Base-by-base conservation (phyloP, 1,140 invertebrate species). In the Hyposmocoma kahamanoa region DNA sequence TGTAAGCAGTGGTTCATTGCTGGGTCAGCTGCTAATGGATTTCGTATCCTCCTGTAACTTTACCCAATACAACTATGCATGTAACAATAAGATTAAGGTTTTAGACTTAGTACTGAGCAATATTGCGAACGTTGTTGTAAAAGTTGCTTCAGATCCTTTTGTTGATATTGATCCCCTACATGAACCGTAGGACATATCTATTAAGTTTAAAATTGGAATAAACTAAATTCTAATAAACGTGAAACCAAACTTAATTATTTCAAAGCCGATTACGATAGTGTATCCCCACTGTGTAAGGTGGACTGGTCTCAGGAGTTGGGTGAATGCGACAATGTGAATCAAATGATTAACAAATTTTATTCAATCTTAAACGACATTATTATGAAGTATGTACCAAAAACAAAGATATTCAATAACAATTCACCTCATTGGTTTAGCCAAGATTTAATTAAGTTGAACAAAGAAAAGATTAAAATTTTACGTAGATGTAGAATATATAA, bases 21-120 rank as follows among this genome's bases (percentile, higher is more conserved):
- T 47, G 5, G 17, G 6, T 3, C 28, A 46, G 9, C 11, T 32
- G 32, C n/a, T 46, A n/a, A 39, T 47, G 2, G 42, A 47, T 36
- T 55, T 48, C 17, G 11, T 39, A 9, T 42, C 28, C 2, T 26
- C 57, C 0, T 53, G 51, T 21, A 43, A 50, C 9, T 24, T 57
- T 4, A 42, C 41, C 28, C 45, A 56, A 55, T 49, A 47, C 39
- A 59, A 63, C 13, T 32, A n/a, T 32, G 19, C 53, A 0, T 0
- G 0, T 0, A 59, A 57, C 15, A 20, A 15, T 9, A 47, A 44
- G 9, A 43, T 50, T 22, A 54, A 43, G 53, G 47, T 55, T 36
- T 28, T 60, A 28, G 61, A 64, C 34, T 45, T 64, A 17, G 42
- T 64, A 21, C 21, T 62, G 2, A 2, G 8, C 15, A 8, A 41